Percentiles rank a stretch among this genome's conserved stretches.
phyloP scores from a whole-genome alignment of 2,888 invertebrate genomes.

The Charanyca ferruginea region DNA sequence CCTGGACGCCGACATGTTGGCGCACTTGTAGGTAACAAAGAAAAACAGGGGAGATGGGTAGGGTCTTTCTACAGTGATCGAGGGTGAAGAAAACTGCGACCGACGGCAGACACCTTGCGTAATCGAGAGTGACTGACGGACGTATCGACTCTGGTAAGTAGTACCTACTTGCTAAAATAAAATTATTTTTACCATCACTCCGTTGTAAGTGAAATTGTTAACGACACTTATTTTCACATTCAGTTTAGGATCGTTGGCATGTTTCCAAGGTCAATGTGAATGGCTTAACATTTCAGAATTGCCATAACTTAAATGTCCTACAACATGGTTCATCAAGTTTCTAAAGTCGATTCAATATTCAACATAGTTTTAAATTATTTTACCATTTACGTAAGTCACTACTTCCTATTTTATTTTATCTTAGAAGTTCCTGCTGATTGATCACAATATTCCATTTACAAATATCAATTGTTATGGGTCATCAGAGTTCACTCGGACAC shows the following conservation, averaged over 20 bases:
- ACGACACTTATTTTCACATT: slow-evolving; percentile 16
- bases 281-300: slow-evolving; percentile 18
- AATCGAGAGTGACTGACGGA: slow-evolving; percentile 49
- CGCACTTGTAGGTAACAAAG: slow-evolving; percentile 45
- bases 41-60: slow-evolving; percentile 56
- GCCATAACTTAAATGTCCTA: slow-evolving; percentile 22
- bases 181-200: neutral
- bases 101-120: slow-evolving; percentile 43
- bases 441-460: neutral
- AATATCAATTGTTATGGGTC: neutral
- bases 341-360: neutral
- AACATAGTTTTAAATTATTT: slow-evolving; percentile 11
- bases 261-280: slow-evolving; percentile 31
- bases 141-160: slow-evolving; percentile 14
- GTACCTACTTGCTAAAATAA: slow-evolving; percentile 5
- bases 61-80: slow-evolving; percentile 54
- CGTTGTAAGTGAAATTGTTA: slow-evolving; percentile 1
- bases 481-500: slow-evolving; percentile 1
- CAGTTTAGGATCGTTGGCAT: slow-evolving; percentile 16
- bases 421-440: slow-evolving; percentile 1
- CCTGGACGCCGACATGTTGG: slow-evolving; percentile 47
- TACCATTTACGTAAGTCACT: neutral
- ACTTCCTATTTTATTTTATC: slow-evolving; percentile 12
- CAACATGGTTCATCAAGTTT: slow-evolving; percentile 11
- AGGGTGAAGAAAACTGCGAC: slow-evolving; percentile 37